Percentiles rank a stretch among this genome's conserved stretches.
Conservation (phyloP, 2,113 vertebrate genomes). For the Podarcis cretensis region DNA sequence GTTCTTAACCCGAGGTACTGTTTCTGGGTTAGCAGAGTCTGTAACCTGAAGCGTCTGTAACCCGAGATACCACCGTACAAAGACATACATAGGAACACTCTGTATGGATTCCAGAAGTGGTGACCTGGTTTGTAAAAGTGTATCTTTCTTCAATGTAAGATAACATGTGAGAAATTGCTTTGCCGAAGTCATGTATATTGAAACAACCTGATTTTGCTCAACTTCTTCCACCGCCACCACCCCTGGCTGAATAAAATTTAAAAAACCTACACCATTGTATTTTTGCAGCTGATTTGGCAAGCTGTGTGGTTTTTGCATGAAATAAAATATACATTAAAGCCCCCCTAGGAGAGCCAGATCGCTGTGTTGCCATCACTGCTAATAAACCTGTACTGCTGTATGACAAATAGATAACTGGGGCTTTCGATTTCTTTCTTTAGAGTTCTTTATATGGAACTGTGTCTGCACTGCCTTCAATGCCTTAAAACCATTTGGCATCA, state of each 20-base stretch:
- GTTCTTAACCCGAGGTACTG: too few relatives aligned
- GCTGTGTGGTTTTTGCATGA: neutral
- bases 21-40: too few relatives aligned
- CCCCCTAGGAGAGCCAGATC: neutral
- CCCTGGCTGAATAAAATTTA: neutral
- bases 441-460: neutral
- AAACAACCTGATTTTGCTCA: neutral
- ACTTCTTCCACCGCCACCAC: neutral
- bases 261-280: neutral
- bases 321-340: constrained; percentile 25
- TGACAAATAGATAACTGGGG: constrained; percentile 2
- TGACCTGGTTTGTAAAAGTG: neutral
- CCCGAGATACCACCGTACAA: too few relatives aligned
- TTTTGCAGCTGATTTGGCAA: neutral
- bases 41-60: too few relatives aligned
- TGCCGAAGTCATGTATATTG: neutral
- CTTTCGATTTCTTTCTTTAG: neutral
- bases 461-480: neutral
- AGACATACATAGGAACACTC: neutral
- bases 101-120: neutral
- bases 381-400: constrained; percentile 11
- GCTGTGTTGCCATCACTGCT: neutral
- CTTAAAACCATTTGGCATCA: constrained; percentile 6
- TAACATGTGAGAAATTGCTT: neutral
- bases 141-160: neutral